Conservation (phyloP, 2,113 vertebrate species). For the Seriola dumerili region DNA sequence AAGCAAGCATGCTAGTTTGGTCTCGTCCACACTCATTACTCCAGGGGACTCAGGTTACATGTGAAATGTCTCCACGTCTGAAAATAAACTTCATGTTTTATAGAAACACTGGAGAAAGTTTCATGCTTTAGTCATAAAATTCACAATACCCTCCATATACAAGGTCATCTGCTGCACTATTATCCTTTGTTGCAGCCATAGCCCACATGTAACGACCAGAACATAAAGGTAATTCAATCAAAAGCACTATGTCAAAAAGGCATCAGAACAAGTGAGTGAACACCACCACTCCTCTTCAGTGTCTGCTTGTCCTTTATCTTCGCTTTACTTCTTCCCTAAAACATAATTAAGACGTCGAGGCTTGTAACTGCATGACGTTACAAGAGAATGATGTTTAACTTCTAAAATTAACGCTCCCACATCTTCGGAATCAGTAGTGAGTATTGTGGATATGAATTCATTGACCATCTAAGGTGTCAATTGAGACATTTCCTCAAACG, state of each 20-base stretch:
- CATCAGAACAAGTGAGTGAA: slow-evolving; percentile 14
- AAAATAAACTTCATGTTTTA: too few species aligned
- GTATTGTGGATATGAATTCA: not conserved
- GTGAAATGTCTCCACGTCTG: too few species aligned
- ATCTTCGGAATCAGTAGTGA: not conserved
- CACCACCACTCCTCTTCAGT: slow-evolving; percentile 5
- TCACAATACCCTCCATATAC: too few species aligned
- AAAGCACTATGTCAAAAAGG: not conserved
- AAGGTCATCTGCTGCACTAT: too few species aligned
- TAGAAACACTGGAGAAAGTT: too few species aligned
- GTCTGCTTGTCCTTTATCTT: slow-evolving; percentile 31
- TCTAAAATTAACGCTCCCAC: not conserved
- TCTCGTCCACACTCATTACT: too few species aligned
- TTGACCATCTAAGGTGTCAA: not conserved
- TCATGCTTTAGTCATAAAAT: too few species aligned
- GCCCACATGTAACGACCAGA: not conserved
- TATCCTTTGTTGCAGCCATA: too few species aligned
- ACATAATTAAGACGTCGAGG: not conserved
- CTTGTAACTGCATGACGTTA: not conserved
- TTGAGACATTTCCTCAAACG: too few species aligned
- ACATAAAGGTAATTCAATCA: not conserved
- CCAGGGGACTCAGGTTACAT: too few species aligned
- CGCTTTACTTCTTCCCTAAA: slow-evolving; percentile 25
- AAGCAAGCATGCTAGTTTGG: too few species aligned
- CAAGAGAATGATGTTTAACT: not conserved